phyloP scores from a whole-genome alignment of 2,888 invertebrate species.

The Lepidocyrtoides sp. region DNA sequence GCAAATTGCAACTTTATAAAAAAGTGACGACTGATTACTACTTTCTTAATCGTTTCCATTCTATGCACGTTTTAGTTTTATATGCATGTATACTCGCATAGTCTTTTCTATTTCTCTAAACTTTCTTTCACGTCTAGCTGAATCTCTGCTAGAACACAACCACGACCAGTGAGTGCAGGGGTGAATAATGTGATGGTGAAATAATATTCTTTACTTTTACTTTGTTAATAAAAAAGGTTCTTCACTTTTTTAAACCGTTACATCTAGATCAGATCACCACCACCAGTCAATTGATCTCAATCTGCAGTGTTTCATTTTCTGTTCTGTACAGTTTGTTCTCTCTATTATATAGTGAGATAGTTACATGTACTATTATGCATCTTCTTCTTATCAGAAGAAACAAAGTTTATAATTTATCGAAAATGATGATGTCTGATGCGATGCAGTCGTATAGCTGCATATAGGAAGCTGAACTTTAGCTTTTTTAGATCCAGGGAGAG shows the following conservation, averaged over 20 bases:
- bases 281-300: slow-evolving; percentile 1
- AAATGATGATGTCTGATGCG: background rate
- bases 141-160: no score
- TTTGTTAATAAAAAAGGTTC: background rate
- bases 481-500: slow-evolving; percentile 45
- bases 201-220: background rate
- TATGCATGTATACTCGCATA: no score
- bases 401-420: background rate
- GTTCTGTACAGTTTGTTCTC: background rate
- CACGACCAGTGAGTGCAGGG: no score
- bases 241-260: background rate
- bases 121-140: background rate
- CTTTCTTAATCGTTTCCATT: no score
- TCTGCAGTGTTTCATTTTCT: background rate
- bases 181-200: no score
- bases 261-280: background rate
- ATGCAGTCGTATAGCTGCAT: background rate
- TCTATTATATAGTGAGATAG: background rate
- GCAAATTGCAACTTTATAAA: no score
- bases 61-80: no score
- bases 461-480: background rate
- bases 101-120: background rate
- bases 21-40: no score
- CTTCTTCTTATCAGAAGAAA: slow-evolving; percentile 30
- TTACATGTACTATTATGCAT: no score